Evolutionary conservation across 2,797 vertebrate species (phyloP), one percentile per base, ranked within the genome.

Genomic region (Prunella strophiata): DNA sequence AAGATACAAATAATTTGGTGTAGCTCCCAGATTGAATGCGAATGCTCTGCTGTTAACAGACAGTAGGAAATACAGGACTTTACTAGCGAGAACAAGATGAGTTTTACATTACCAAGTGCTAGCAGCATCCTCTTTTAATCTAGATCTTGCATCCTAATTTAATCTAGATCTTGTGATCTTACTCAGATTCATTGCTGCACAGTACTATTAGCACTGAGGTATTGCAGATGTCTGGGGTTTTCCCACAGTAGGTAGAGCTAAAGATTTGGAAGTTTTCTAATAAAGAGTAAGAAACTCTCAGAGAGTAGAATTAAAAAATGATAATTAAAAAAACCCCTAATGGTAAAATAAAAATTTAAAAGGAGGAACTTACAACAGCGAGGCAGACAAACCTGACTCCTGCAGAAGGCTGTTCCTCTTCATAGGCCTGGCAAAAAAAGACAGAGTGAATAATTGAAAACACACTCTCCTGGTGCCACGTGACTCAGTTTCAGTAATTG

Each of bases 391-490:
- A 77, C 51, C 76, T 90, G 94, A 78, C 94, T 96, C 94, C 94
- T 94, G 92, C 76, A 93, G 95, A 96, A 96, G 86, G 94, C 83
- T 89, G 75, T 90, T 96, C 92, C 85, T 97, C 93, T 97, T 97
- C 92, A 91, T 68, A 85, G 97, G 93, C 96, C 96, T 95, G 95
- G 97, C 95, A 94, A 62, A 82, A 87, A 93, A 87, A 93, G 94
- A 85, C 95, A 92, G 73, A 95, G 92, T 87, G 82, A 95, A 90
- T 97, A 98, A 98, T 96, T 98, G 97, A 94, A 98, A 97, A 97
- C 98, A 97, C 94, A 95, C 97, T 85, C 67, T 84, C 10, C 3
- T 21, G 48, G 43, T 62, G 87, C 86, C 97, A 97, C 94, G 73
- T 91, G 96, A 94, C 90, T 93, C 15, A 3, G 94, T 96, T 95